Evolutionary conservation across 2,888 invertebrate genomes (phyloP).

Genomic region (Thera britannica): DNA sequence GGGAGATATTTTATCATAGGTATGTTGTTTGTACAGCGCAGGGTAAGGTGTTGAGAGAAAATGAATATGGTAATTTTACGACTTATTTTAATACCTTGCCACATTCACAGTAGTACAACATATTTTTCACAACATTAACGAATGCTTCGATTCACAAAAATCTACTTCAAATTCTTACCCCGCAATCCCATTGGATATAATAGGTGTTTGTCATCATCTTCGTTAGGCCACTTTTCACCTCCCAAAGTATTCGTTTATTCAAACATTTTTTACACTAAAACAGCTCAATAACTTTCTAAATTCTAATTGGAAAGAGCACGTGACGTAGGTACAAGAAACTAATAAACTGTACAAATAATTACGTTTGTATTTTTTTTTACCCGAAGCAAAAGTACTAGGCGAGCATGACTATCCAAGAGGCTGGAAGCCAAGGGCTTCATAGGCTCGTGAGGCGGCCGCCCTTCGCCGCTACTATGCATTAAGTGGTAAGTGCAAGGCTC

Average conservation of each 20-base stretch:
- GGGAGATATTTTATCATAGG: conserved; percentile 20
- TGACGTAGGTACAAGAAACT: neutral
- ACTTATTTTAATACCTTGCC: too few species aligned
- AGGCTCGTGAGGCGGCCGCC: conserved; percentile 58
- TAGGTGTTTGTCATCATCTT: conserved; percentile 57
- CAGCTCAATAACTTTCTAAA: neutral
- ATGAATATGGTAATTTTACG: neutral
- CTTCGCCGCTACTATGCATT: conserved; percentile 67
- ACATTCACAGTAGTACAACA: neutral
- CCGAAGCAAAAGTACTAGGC: conserved; percentile 50
- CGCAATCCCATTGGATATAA: conserved; percentile 63
- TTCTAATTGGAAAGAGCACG: neutral
- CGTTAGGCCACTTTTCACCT: conserved; percentile 13
- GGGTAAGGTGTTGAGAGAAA: conserved; percentile 4
- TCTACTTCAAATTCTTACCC: conserved; percentile 50
- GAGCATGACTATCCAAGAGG: conserved; percentile 46
- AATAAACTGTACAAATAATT: neutral
- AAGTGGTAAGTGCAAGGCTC: conserved; percentile 73
- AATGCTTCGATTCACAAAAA: too few species aligned
- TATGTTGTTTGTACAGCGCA: neutral
- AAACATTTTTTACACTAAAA: conserved; percentile 14
- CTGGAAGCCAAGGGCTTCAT: conserved; percentile 49
- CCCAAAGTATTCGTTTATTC: neutral
- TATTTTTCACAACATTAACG: neutral
- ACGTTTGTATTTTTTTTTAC: neutral